Evolutionary conservation across 2,113 vertebrate genomes (phyloP).

Genomic region (Pituophis catenifer): DNA sequence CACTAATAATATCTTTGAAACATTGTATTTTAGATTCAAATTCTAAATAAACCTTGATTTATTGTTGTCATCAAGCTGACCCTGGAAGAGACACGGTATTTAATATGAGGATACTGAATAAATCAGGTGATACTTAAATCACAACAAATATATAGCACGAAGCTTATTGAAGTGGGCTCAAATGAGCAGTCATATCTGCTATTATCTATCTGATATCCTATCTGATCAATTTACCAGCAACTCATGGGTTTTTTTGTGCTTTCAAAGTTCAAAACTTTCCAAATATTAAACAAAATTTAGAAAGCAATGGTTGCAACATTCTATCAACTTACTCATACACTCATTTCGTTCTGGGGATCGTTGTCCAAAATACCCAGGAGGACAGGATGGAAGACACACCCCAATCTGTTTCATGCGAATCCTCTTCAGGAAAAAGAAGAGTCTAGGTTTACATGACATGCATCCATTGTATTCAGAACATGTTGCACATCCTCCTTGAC

Average conservation of each 20-base stretch:
- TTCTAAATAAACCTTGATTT: not conserved
- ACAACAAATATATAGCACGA: not conserved
- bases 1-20: not conserved
- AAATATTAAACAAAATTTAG: not conserved
- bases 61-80: rapidly evolving
- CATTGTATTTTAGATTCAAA: not conserved
- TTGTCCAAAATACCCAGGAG: constrained; percentile 91
- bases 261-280: not conserved
- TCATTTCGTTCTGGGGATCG: constrained; percentile 95
- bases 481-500: constrained; percentile 93
- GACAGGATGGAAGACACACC: constrained; percentile 94
- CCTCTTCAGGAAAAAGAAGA: constrained; percentile 97
- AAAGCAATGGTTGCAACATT: constrained; percentile 5
- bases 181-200: not conserved
- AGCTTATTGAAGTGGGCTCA: not conserved
- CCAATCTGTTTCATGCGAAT: constrained; percentile 97
- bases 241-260: not conserved
- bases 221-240: constrained; percentile 10
- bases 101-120: not conserved
- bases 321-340: constrained; percentile 89
- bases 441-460: constrained; percentile 94
- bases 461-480: constrained; percentile 98
- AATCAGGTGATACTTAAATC: not conserved
- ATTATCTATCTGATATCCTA: not conserved
- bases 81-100: not conserved